phyloP scores from a whole-genome alignment of 2,888 invertebrate genomes.

The Liodrosophila aerea region DNA sequence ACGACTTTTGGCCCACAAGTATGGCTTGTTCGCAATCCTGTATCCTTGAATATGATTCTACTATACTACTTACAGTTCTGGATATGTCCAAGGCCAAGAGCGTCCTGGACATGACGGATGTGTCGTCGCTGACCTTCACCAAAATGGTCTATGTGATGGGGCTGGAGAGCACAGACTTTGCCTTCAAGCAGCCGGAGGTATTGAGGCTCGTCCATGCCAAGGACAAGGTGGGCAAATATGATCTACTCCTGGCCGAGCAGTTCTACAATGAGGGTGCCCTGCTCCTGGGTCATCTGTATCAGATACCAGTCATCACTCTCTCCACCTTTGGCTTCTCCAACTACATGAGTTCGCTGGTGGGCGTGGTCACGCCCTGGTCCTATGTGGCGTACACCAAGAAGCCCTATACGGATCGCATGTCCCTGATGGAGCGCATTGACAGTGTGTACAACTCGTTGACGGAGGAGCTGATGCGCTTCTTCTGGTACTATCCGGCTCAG shows the following conservation, averaged over 20 bases:
- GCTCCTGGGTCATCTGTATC: slow-evolving; percentile 78
- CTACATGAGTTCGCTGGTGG: slow-evolving; percentile 81
- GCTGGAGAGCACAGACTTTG: slow-evolving; percentile 65
- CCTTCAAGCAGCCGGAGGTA: slow-evolving; percentile 68
- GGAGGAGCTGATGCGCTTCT: slow-evolving; percentile 65
- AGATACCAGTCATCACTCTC: slow-evolving; percentile 80
- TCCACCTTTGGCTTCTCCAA: slow-evolving; percentile 80
- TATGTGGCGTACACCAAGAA: slow-evolving; percentile 82
- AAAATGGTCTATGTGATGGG: slow-evolving; percentile 57
- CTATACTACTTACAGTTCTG: slow-evolving; percentile 44
- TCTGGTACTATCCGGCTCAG: slow-evolving; percentile 74
- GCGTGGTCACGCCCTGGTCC: slow-evolving; percentile 82
- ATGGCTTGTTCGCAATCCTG: neutral
- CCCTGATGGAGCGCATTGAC: slow-evolving; percentile 83
- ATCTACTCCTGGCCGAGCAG: slow-evolving; percentile 80
- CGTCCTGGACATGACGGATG: slow-evolving; percentile 61
- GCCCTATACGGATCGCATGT: slow-evolving; percentile 82
- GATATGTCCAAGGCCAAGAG: slow-evolving; percentile 36
- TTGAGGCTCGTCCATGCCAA: slow-evolving; percentile 65
- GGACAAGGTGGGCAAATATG: slow-evolving; percentile 79
- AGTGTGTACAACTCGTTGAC: slow-evolving; percentile 81
- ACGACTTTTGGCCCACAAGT: slow-evolving; percentile 68
- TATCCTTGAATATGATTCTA: neutral
- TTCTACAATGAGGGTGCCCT: slow-evolving; percentile 82
- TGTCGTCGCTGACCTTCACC: slow-evolving; percentile 35